Base-by-base conservation (phyloP, 2,113 vertebrate genomes). In the Lynx canadensis region DNA sequence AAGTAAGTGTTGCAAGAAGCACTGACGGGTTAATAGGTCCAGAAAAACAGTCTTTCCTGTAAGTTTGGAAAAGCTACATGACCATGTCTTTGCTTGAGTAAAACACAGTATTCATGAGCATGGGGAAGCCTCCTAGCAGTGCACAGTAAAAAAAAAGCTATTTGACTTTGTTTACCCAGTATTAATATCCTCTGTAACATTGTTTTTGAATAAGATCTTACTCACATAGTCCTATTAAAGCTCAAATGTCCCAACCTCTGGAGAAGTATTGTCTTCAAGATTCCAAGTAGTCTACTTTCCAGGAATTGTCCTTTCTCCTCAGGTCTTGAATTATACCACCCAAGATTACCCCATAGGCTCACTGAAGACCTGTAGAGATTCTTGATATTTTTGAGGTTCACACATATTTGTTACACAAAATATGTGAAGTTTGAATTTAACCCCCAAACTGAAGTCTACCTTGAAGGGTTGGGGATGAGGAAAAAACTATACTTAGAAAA, bases 351-450 rank as follows among this genome's bases (percentile, higher is more conserved):
- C 78, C 16, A 5, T 27, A 94, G 41, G 23, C 19, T 50, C 38
- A 65, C 50, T 38, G 33, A 78, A 25, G 36, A 94, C 25, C 21
- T 89, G 91, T 15, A 73, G 25, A 91, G 52, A 29, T 81, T 87
- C 57, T n/a, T 19, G 5, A 10, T 89, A 63, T 86, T 79, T 94
- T 12, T 82, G 66, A 91, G 66, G 18, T 80, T 93, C 69, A 79
- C 18, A 79, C 48, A 52, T 52, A 21, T 36, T 79, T 33, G n/a
- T 79, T 52, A 33, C 31, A 52, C 48, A 79, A n/a, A 79, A 63
- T 89, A 74, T 94, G 12, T 82, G 60, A 91, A 50, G 23, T 83
- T 91, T 74, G 25, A 78, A 25, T 93, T 95, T 78, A 84, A 92
- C 81, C 13, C 27, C 25, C 71, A 87, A 69, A 91, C n/a, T 78